Percentiles rank a stretch among this genome's conserved stretches.
These are phyloP conservation scores for Rhizomys pruinosus DNA, from an alignment of 2,113 vertebrate species.

Conservation along the genomic window DNA sequence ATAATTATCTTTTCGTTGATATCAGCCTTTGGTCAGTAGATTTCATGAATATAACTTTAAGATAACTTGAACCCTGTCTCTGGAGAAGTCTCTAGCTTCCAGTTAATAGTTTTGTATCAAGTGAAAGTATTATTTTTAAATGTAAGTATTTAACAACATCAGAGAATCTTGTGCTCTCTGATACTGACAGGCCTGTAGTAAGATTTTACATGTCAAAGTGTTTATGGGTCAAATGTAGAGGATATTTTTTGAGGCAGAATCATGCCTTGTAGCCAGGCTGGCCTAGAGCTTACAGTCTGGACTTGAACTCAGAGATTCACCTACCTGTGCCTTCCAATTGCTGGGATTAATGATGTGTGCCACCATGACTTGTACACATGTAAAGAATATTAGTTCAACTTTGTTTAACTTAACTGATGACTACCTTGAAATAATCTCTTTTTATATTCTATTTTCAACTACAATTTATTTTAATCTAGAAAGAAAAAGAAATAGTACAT, in stretches of 20 bases:
- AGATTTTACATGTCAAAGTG: neutral
- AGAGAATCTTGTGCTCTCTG: neutral
- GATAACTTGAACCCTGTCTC: neutral
- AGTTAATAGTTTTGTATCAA: neutral
- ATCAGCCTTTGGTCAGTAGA: neutral
- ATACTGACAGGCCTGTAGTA: neutral
- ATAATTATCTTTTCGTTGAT: neutral
- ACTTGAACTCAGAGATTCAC: too few species aligned
- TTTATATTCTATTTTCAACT: neutral
- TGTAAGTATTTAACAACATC: neutral
- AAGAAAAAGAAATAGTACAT: neutral
- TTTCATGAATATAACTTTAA: neutral
- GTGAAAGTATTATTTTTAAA: neutral
- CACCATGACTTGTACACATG: neutral
- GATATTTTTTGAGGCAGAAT: too few species aligned
- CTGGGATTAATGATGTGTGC: too few species aligned
- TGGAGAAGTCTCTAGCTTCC: neutral
- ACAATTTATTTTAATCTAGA: neutral
- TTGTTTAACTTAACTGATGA: neutral
- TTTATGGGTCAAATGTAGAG: neutral
- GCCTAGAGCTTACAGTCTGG: too few species aligned
- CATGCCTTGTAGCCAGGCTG: too few species aligned
- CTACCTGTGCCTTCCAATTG: too few species aligned
- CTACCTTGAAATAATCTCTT: neutral
- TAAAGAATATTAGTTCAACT: conserved; percentile 6